Percentiles rank a stretch among this genome's conserved stretches.
phyloP scores from a whole-genome alignment of 2,888 invertebrate genomes.

The Chloroclysta siterata region DNA sequence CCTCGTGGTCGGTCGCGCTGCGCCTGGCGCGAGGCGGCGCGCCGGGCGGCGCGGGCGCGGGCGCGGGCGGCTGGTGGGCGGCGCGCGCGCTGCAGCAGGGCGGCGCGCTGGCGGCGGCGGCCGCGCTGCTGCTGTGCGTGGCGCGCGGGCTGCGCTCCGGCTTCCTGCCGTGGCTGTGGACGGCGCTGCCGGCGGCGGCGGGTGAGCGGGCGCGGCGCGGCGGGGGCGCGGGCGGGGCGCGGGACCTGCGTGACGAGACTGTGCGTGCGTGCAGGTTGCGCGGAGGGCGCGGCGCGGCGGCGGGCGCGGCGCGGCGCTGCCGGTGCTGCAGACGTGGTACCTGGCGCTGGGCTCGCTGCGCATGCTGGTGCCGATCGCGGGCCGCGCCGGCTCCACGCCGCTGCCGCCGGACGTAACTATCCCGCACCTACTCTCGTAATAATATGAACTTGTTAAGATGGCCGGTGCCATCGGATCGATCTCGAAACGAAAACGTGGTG shows the following conservation, averaged over 20 bases:
- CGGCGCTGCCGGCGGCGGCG: conserved; percentile 84
- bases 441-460: no score
- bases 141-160: conserved; percentile 86
- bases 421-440: no score
- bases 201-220: conserved; percentile 1
- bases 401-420: conserved; percentile 87
- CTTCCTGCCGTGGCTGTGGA: conserved; percentile 87
- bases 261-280: conserved; percentile 37
- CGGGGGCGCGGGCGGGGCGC: background rate
- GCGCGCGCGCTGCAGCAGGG: conserved; percentile 51
- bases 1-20: conserved; percentile 15
- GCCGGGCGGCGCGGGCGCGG: background rate
- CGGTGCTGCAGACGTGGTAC: conserved; percentile 89
- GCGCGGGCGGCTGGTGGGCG: conserved; percentile 67
- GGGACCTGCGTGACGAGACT: conserved; percentile 87
- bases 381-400: conserved; percentile 88
- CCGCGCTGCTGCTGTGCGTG: conserved; percentile 63
- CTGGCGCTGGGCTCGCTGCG: conserved; percentile 88
- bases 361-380: conserved; percentile 93
- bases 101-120: conserved; percentile 50
- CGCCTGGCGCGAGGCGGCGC: background rate
- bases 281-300: conserved; percentile 75
- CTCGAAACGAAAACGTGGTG: no score
- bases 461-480: no score
- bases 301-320: conserved; percentile 73